A percentile compares a stretch with the other conserved stretches of the same genome.
phyloP scores from a whole-genome alignment of 2,888 invertebrate species.

The Cartodere bifasciata region DNA sequence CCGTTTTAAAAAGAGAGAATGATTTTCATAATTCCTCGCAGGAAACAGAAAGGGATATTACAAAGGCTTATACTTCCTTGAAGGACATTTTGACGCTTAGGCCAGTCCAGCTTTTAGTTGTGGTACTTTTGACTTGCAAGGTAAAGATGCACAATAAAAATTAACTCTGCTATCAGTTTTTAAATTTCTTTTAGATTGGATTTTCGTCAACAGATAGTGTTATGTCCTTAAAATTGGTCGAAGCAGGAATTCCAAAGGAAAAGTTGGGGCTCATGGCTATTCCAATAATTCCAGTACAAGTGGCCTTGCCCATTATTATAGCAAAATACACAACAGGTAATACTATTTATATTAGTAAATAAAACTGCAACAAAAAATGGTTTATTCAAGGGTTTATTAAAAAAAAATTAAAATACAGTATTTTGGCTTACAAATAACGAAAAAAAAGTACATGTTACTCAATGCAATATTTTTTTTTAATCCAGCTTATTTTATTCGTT shows the following conservation, averaged over 20 bases:
- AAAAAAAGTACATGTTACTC: no score
- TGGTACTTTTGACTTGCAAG: conserved; percentile 82
- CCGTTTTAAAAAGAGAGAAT: conserved; percentile 75
- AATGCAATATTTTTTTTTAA: no score
- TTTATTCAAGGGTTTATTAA: no score
- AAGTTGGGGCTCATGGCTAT: conserved; percentile 85
- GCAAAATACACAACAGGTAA: conserved; percentile 39
- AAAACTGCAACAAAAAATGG: no score
- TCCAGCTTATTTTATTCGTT: no score
- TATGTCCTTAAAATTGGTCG: conserved; percentile 87
- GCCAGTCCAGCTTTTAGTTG: conserved; percentile 63
- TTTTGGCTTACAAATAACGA: no score
- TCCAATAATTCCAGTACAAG: conserved; percentile 88
- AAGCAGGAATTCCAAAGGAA: conserved; percentile 92
- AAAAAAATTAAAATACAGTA: no score
- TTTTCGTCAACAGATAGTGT: conserved; percentile 95
- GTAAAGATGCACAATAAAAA: conserved; percentile 40
- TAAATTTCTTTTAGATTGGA: conserved; percentile 51
- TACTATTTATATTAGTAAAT: no score
- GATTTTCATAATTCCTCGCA: conserved; percentile 34
- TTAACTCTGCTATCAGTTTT: no score
- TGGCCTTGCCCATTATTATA: conserved; percentile 73
- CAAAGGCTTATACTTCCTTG: conserved; percentile 71
- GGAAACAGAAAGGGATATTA: conserved; percentile 36
- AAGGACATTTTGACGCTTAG: conserved; percentile 73